Base-by-base conservation (phyloP, 2,797 vertebrate species). In the Poecile montanus region DNA sequence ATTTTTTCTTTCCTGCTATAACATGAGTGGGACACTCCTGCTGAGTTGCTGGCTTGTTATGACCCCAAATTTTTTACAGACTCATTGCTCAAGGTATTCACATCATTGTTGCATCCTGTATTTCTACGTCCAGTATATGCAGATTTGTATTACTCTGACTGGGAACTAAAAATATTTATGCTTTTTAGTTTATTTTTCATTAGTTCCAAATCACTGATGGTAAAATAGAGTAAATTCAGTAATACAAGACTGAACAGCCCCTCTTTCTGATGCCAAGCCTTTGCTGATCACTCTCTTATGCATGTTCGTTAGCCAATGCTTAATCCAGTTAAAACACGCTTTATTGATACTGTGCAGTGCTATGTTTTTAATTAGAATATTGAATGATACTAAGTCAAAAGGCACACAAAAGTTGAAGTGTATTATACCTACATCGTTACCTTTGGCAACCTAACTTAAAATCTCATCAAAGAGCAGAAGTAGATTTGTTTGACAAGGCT, bases 401-500 rank as follows among this genome's bases (percentile, higher is more conserved):
- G 70, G 51, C 87, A 93, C 53, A 84, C 92, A 88, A 84, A 96
- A 89, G 73, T 93, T 93, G 56, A 78, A 81, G 63, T 94, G 47
- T 74, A 58, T 95, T 95, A 89, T 85, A 90, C 56, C 62, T 91
- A 78, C 66, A 70, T 85, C 19, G 4, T 92, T 95, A 93, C 71
- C 92, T 96, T 92, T 90, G 67, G 60, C 77, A 91, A 25, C 54
- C 79, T 76, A 86, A 84, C 92, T 88, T 73, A 67, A 93, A 96
- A 93, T 94, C 94, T 96, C 94, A 96, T 96, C 94, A 92, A 86
- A 92, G 91, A 94, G 63, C 44, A 87, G 85, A 88, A 85, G 79
- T 53, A 83, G 91, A 83, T 95, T 91, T 97, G 87, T 96, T 97
- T 97, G 91, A 94, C 76, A 76, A 96, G 93, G 94, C 94, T 94